Evolutionary conservation across 2,888 invertebrate species (phyloP).

Genomic region (Agrochola lota): DNA sequence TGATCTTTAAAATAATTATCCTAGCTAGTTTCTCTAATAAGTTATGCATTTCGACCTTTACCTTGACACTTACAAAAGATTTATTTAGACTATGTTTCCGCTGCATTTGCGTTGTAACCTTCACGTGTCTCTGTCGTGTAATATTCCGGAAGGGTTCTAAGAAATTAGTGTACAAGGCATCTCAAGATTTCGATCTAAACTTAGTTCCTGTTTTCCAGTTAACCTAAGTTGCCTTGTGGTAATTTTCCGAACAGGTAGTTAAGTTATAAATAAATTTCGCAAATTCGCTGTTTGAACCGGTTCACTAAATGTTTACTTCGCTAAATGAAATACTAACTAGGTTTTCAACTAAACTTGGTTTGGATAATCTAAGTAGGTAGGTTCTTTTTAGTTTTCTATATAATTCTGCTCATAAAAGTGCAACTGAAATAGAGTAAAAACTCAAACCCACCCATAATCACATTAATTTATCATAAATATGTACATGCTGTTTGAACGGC

Average conservation of each 20-base stretch:
- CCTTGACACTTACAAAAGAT: conserved; percentile 42
- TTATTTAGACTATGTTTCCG: conserved; percentile 39
- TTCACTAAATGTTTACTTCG: background rate
- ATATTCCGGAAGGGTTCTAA: conserved; percentile 42
- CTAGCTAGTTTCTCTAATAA: conserved; percentile 18
- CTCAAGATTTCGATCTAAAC: conserved; percentile 26
- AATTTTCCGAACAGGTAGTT: conserved; percentile 24
- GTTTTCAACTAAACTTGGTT: background rate
- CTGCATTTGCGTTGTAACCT: conserved; percentile 45
- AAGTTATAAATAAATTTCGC: background rate
- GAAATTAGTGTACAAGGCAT: conserved; percentile 39
- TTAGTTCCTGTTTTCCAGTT: conserved; percentile 51
- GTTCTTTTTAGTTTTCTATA: no score
- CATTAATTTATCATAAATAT: background rate
- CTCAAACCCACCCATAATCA: no score
- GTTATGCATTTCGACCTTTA: conserved; percentile 21
- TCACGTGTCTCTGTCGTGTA: conserved; percentile 32
- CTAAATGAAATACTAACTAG: background rate
- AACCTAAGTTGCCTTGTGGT: conserved; percentile 22
- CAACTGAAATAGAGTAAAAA: no score
- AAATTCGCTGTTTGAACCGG: conserved; percentile 14
- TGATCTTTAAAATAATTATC: background rate
- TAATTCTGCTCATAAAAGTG: no score
- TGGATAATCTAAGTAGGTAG: no score
- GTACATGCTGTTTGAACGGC: no score